Conservation (phyloP, 2,888 invertebrate species). For the Caenorhabditis becei region DNA sequence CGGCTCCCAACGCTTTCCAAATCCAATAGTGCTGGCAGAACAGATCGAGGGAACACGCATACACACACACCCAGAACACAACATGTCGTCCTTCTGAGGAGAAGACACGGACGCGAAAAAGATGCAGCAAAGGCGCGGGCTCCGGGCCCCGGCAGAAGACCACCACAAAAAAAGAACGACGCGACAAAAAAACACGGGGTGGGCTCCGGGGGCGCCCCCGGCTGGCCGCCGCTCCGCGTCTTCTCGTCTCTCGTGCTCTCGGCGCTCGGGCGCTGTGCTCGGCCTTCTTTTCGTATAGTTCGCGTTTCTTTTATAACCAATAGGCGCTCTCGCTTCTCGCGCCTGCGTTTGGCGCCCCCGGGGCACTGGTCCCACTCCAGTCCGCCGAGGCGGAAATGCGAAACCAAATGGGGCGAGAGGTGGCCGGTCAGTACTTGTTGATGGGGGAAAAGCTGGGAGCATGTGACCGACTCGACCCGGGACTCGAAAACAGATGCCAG, state of each 20-base stretch:
- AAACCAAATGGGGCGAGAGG: constrained; percentile 17
- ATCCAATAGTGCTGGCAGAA: no score
- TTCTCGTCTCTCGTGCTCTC: constrained; percentile 26
- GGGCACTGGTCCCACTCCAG: neutral
- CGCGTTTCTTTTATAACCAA: constrained; percentile 61
- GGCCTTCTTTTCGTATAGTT: constrained; percentile 61
- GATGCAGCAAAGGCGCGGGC: constrained; percentile 40
- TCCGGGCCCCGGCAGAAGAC: constrained; percentile 45
- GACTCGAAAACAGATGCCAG: constrained; percentile 49
- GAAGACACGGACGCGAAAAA: constrained; percentile 15
- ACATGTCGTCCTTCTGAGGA: constrained; percentile 39
- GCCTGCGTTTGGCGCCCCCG: constrained; percentile 10
- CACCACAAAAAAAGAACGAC: constrained; percentile 60
- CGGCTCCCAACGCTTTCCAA: no score
- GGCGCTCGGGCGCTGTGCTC: no score
- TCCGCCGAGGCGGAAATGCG: constrained; percentile 42
- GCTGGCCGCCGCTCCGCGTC: constrained; percentile 42
- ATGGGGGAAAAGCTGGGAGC: constrained; percentile 23
- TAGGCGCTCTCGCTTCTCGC: constrained; percentile 23
- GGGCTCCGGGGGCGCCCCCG: constrained; percentile 57
- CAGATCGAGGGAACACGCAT: constrained; percentile 31
- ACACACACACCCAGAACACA: constrained; percentile 36
- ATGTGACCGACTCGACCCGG: constrained; percentile 45
- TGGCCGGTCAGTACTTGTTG: constrained; percentile 51
- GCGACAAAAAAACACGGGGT: constrained; percentile 47